These are phyloP conservation scores for Benthosema pterotum DNA, from an alignment of 2,797 vertebrate genomes.

Conservation along the genomic window DNA sequence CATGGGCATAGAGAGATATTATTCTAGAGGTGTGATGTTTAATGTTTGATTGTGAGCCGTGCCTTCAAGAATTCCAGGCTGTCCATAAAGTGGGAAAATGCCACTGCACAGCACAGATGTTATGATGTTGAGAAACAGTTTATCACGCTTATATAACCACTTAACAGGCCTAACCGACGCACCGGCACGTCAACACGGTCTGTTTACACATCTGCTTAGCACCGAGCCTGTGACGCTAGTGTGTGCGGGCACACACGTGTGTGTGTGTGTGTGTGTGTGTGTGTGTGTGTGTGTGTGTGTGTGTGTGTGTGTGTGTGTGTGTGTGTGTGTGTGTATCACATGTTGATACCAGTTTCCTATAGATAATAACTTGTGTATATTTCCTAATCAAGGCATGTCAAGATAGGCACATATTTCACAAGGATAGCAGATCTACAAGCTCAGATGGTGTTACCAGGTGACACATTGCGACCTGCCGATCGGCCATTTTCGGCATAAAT, in stretches of 20 bases:
- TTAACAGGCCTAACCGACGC: conserved; percentile 62
- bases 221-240: conserved; percentile 9
- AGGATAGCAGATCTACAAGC: too few relatives aligned
- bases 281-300: neutral
- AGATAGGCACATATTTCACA: too few relatives aligned
- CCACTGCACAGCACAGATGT: conserved; percentile 61
- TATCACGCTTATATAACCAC: conserved; percentile 71
- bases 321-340: neutral
- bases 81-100: conserved; percentile 45
- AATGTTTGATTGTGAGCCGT: conserved; percentile 12
- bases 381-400: too few relatives aligned
- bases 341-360: conserved; percentile 18
- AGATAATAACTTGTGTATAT: conserved; percentile 5
- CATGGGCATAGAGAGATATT: too few relatives aligned
- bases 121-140: conserved; percentile 64
- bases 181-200: conserved; percentile 50
- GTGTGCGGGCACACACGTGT: conserved; percentile 13
- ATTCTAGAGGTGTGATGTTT: conserved; percentile 5
- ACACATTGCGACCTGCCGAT: too few relatives aligned
- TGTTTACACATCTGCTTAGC: conserved; percentile 63
- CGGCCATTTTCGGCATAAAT: too few relatives aligned
- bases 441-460: too few relatives aligned
- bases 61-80: conserved; percentile 27
- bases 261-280: neutral
- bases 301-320: neutral